phyloP scores from a whole-genome alignment of 1,140 invertebrate genomes.

The Apis mellifera region Amel_HAv3.1 CM009931.2:21285501-21286000 shows the following conservation, averaged over 20 bases:
- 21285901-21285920: no score
- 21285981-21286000: no score
- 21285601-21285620: slow-evolving; percentile 33
- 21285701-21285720: slow-evolving; percentile 34
- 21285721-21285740: slow-evolving; percentile 14
- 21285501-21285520: slow-evolving; percentile 73
- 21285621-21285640: slow-evolving; percentile 65
- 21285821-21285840: not conserved
- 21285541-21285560: slow-evolving; percentile 38
- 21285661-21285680: slow-evolving; percentile 70
- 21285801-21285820: not conserved
- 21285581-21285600: slow-evolving; percentile 27
- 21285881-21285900: no score
- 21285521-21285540: slow-evolving; percentile 56
- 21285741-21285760: slow-evolving; percentile 35
- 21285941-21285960: no score
- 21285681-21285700: slow-evolving; percentile 25
- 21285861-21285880: no score
- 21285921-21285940: no score
- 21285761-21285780: not conserved
- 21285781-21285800: not conserved
- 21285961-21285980: no score
- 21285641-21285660: slow-evolving; percentile 82
- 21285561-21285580: slow-evolving; percentile 47
- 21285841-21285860: not conserved